phyloP scores from a whole-genome alignment of 2,888 invertebrate genomes.

The Rambutsinella grinnellia region DNA sequence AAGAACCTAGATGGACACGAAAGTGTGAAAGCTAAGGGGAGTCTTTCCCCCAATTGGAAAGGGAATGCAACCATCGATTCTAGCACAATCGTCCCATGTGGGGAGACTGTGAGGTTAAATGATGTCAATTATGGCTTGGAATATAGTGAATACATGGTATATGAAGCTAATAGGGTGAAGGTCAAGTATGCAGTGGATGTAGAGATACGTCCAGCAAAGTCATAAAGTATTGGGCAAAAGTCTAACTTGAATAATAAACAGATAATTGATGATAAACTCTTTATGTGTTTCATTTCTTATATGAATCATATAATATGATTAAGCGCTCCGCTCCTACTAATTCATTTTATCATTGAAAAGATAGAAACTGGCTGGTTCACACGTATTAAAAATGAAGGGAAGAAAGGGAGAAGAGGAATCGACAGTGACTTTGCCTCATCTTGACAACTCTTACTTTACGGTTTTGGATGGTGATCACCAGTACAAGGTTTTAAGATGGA shows the following conservation, averaged over 20 bases:
- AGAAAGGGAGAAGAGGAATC: too few relatives aligned
- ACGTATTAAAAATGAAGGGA: too few relatives aligned
- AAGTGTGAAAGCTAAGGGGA: neutral
- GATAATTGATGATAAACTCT: neutral
- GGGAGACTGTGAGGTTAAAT: neutral
- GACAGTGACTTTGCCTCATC: neutral
- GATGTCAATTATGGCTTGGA: neutral
- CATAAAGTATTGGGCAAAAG: neutral
- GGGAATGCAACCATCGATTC: neutral
- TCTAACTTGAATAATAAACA: neutral
- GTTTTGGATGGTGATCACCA: too few relatives aligned
- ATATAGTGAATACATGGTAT: slow-evolving; percentile 38
- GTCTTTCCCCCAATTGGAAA: slow-evolving; percentile 7
- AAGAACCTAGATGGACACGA: neutral
- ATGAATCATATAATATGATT: neutral
- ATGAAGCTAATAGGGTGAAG: slow-evolving; percentile 13
- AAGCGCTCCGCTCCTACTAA: too few relatives aligned
- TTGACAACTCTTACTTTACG: too few relatives aligned
- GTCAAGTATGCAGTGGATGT: slow-evolving; percentile 26
- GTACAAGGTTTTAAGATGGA: slow-evolving; percentile 1
- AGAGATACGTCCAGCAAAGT: neutral
- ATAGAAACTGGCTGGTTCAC: too few relatives aligned
- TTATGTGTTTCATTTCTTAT: neutral
- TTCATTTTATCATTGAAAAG: too few relatives aligned
- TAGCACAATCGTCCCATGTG: slow-evolving; percentile 9